Evolutionary conservation across 2,113 vertebrate genomes (phyloP).

Genomic region (Nerophis ophidion): DNA sequence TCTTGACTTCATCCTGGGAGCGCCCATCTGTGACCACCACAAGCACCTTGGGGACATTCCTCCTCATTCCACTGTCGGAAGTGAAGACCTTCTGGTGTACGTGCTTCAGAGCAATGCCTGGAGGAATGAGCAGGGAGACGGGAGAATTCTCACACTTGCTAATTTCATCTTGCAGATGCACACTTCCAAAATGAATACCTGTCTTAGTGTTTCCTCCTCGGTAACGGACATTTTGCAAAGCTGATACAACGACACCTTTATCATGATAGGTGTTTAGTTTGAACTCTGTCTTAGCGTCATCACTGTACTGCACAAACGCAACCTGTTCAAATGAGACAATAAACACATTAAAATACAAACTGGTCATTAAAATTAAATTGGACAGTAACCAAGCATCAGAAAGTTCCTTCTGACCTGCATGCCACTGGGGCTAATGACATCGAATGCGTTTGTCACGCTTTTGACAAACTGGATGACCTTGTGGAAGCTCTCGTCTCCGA

Average conservation of each 20-base stretch:
- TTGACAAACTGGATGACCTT: slow-evolving; percentile 97
- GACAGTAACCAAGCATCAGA: background rate
- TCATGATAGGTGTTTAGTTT: slow-evolving; percentile 91
- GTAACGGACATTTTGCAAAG: slow-evolving; percentile 86
- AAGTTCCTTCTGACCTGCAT: slow-evolving; percentile 80
- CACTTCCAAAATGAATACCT: slow-evolving; percentile 63
- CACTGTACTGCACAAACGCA: slow-evolving; percentile 94
- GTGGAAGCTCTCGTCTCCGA: slow-evolving; percentile 93
- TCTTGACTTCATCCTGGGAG: slow-evolving; percentile 95
- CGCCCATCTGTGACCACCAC: slow-evolving; percentile 96
- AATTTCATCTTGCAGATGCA: background rate
- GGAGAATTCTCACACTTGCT: background rate
- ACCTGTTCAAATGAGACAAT: slow-evolving; percentile 70
- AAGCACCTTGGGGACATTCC: slow-evolving; percentile 90
- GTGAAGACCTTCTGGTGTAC: slow-evolving; percentile 90
- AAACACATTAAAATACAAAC: background rate
- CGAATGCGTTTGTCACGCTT: slow-evolving; percentile 91
- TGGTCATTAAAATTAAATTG: background rate
- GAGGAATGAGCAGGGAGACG: background rate
- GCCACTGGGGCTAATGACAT: slow-evolving; percentile 81
- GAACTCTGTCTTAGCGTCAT: slow-evolving; percentile 95
- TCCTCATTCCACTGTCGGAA: slow-evolving; percentile 90
- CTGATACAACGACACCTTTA: slow-evolving; percentile 84
- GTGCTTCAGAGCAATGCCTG: slow-evolving; percentile 88
- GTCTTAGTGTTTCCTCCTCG: slow-evolving; percentile 97